Percentiles rank a stretch among this genome's conserved stretches.
Evolutionary conservation across 2,113 vertebrate species (phyloP).

Genomic region (Festucalex cinctus): DNA sequence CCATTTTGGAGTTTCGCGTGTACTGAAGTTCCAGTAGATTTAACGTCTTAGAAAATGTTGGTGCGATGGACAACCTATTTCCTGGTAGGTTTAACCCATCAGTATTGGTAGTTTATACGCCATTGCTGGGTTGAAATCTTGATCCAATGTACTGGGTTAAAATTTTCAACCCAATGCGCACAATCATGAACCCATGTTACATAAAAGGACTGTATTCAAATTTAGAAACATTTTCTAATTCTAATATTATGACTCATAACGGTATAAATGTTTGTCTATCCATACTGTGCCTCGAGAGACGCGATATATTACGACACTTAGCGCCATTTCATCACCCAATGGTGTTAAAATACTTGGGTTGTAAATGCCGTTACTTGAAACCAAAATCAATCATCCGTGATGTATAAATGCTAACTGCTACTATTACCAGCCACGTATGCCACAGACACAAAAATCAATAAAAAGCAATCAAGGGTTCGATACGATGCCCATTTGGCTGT

Average conservation of each 20-base stretch:
- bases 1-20: no score
- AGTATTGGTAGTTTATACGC: no score
- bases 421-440: slow-evolving; percentile 33
- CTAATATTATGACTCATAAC: no score
- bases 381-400: slow-evolving; percentile 30
- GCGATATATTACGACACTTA: slow-evolving; percentile 7
- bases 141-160: no score
- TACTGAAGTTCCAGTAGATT: no score
- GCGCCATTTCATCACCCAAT: not conserved
- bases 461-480: slow-evolving; percentile 51
- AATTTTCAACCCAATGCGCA: no score
- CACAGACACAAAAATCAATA: slow-evolving; percentile 44
- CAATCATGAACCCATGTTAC: not conserved
- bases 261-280: no score
- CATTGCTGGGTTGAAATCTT: no score
- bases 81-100: no score
- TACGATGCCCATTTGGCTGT: slow-evolving; percentile 17
- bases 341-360: slow-evolving; percentile 4
- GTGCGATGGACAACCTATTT: no score
- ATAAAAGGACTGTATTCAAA: not conserved
- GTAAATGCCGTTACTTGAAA: slow-evolving; percentile 3
- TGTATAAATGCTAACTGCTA: slow-evolving; percentile 22
- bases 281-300: not conserved
- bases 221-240: not conserved
- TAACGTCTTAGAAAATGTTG: no score